Evolutionary conservation across 2,113 vertebrate species (phyloP).

Genomic region (Tursiops truncatus): DNA sequence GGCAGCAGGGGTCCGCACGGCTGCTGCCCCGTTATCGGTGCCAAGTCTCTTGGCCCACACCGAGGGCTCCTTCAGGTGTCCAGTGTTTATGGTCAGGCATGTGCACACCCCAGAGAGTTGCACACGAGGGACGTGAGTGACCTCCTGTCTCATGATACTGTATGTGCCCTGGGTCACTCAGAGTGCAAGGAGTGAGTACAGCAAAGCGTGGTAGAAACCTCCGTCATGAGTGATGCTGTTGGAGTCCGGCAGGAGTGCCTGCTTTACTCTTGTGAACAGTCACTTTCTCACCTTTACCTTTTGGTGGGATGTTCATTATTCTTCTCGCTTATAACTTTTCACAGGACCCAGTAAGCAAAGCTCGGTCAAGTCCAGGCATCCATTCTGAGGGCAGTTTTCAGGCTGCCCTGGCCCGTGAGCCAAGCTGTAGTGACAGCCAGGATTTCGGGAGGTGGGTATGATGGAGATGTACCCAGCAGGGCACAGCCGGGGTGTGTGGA

Average conservation of each 20-base stretch:
- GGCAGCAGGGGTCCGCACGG: neutral
- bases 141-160: neutral
- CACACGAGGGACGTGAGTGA: accelerated
- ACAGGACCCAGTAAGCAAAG: neutral
- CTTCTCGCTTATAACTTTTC: no score
- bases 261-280: neutral
- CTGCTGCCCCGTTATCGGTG: neutral
- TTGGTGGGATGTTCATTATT: neutral
- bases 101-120: neutral
- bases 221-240: accelerated
- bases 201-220: neutral
- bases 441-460: neutral
- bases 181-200: neutral
- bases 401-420: neutral
- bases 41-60: neutral
- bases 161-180: neutral
- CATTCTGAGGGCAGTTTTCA: neutral
- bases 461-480: no score
- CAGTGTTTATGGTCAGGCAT: neutral
- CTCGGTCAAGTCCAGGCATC: neutral
- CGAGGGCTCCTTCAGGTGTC: neutral
- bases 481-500: neutral
- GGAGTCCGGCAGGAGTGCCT: neutral
- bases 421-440: neutral
- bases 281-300: neutral